Evolutionary conservation across 2,888 invertebrate genomes (phyloP), one percentile per base, ranked within the genome.

Genomic region (Hirtodrosophila histrioides): DNA sequence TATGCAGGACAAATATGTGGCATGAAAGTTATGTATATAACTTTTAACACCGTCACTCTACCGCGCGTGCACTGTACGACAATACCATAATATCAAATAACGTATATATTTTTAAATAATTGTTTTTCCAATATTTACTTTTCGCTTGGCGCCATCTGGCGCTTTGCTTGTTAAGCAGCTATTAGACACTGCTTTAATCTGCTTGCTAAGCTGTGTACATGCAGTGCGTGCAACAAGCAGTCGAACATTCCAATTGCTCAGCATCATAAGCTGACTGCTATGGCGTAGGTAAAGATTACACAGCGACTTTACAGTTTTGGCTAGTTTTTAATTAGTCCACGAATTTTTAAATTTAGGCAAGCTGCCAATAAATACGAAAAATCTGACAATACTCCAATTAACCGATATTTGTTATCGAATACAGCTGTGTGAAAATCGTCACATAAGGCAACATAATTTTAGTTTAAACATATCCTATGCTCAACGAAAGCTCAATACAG

Each of bases 401-500:
- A 44, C 48, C 69, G 60, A 44, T 40, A 37, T 8, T 7, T 35
- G 29, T 31, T 9, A 40, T 37, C 24, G 44, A 6, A 27, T 3
- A 27, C 6, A 27, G 6, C 6, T 12, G 17, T 17, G 17, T 17
- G 17, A 2, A 17, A 17, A 17, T 17, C 17, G 17, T 2, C 17
- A 17, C 17, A 17, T 17, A 17, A 17, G 17, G 17, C 17, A 17
- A 1, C 7, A 1, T 7, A 7, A 3, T 7, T 33, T 29, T 10
- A 41, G 41, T 8, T 23, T 9, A 17, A 17, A 17, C 17, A 17
- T 17, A 10, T 6, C 9, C 5, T 17, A 31, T 40, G 45, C 29
- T 45, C 5, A 10, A 11, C 7, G 5, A 11, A 70, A 80, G 84
- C 78, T 86, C 5, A 17, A 8, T 8, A 5, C 43, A 29, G 66